Evolutionary conservation across 2,888 invertebrate genomes (phyloP), one percentile per base, ranked within the genome.

Genomic region (Himalopsyche anomala): DNA sequence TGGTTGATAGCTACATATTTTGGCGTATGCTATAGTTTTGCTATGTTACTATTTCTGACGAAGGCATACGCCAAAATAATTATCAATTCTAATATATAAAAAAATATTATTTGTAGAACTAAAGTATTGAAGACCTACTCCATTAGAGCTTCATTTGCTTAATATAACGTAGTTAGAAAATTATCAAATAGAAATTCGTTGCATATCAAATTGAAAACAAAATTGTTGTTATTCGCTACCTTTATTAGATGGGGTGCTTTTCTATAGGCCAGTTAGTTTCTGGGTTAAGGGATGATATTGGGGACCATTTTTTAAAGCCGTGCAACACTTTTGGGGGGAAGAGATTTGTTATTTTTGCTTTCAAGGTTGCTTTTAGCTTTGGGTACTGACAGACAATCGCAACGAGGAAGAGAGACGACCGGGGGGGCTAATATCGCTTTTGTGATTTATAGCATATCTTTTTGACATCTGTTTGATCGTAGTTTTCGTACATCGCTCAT

Each of bases 271-370:
- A 36, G 62, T 62, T 19, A 74, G 28, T 83, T 79, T 79, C 81
- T 45, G 74, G 81, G 74, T 85, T 84, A 84, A 79, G 80, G 74
- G 54, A 69, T 82, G 19, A 38, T 82, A 86, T 86, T 82, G 51
- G 86, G 84, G 83, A 81, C 84, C 42, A 80, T 85, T 87, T 86
- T 87, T 87, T 87, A 81, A 62, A 84, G 55, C 83, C 54, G 28
- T 3, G 36, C 42, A 55, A 82, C 80, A 74, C 40, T 55, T 19
- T 62, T 38, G 51, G 36, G 45, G 80, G 45, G 80, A 62, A 74
- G 85, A 82, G 85, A 85, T 86, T 86, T 84, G 83, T 86, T 82
- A 85, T 85, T 86, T 28, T 81, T 87, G 56, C 40, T 85, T 86
- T 86, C 87, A 85, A 87, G 87, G 87, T 85, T 87, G 45, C 82